A percentile compares a stretch with the other conserved stretches of the same genome.
phyloP scores from a whole-genome alignment of 1,140 invertebrate genomes.

The Neodiprion pinetum region DNA sequence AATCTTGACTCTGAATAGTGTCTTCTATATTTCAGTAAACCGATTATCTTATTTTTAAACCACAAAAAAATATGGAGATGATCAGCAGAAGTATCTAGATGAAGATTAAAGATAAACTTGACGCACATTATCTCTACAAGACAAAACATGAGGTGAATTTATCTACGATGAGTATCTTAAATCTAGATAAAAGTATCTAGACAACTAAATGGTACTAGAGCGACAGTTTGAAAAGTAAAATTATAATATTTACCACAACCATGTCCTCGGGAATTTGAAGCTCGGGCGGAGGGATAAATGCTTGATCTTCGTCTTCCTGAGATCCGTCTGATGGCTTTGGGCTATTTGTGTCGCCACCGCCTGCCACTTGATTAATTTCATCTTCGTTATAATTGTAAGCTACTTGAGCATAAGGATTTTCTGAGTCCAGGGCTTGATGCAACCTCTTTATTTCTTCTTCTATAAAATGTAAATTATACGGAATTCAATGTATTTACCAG shows the following conservation, averaged over 20 bases:
- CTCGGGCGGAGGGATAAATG: constrained; percentile 73
- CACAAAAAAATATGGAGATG: too few relatives aligned
- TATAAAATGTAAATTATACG: constrained; percentile 52
- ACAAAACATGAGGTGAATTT: too few relatives aligned
- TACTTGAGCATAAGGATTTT: constrained; percentile 79
- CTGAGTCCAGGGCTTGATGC: constrained; percentile 73
- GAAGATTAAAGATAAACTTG: too few relatives aligned
- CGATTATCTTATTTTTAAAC: too few relatives aligned
- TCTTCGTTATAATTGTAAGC: constrained; percentile 81
- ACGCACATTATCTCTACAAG: too few relatives aligned
- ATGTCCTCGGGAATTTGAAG: constrained; percentile 78
- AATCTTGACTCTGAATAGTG: too few relatives aligned
- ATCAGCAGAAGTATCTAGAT: too few relatives aligned
- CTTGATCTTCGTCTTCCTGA: constrained; percentile 72
- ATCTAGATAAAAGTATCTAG: too few relatives aligned
- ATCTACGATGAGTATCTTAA: too few relatives aligned
- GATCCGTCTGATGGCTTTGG: constrained; percentile 50
- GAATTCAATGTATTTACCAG: constrained; percentile 10
- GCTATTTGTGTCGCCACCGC: constrained; percentile 52
- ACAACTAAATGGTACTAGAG: background rate
- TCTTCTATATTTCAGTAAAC: too few relatives aligned
- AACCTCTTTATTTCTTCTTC: constrained; percentile 92
- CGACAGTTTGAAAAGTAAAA: constrained; percentile 6
- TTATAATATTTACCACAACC: constrained; percentile 68
- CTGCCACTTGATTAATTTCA: constrained; percentile 43